Conservation (phyloP, 2,888 invertebrate species). For the Gnatocerus cornutus region DNA sequence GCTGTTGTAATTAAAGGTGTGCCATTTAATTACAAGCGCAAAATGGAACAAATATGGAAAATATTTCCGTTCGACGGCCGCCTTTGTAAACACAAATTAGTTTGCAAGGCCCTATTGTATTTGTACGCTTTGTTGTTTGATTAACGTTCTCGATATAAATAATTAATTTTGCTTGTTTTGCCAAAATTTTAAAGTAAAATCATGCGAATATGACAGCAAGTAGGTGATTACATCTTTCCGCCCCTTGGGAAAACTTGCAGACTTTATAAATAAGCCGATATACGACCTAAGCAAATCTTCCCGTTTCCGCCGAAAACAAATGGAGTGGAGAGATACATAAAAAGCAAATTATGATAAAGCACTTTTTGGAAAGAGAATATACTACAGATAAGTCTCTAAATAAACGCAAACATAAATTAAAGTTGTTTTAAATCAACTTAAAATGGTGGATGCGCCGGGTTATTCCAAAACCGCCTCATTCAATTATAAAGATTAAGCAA, state of each 20-base stretch:
- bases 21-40: conserved; percentile 13
- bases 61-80: conserved; percentile 7
- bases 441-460: too few species aligned
- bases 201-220: background rate
- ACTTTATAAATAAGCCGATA: conserved; percentile 15
- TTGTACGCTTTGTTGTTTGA: conserved; percentile 7
- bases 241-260: background rate
- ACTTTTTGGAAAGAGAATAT: too few species aligned
- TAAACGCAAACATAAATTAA: too few species aligned
- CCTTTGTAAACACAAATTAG: conserved; percentile 17
- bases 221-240: background rate
- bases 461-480: background rate
- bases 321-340: conserved; percentile 20
- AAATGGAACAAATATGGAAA: conserved; percentile 9
- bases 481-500: background rate
- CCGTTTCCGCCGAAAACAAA: conserved; percentile 14
- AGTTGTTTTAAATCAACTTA: too few species aligned
- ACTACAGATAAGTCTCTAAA: too few species aligned
- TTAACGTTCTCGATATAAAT: background rate
- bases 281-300: background rate
- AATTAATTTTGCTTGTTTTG: conserved; percentile 8
- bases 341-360: conserved; percentile 6
- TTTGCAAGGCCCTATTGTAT: conserved; percentile 3
- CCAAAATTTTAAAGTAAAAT: background rate
- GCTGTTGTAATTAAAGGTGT: conserved; percentile 5